Conservation (phyloP, 2,888 invertebrate species). For the Leuctra nigra region DNA sequence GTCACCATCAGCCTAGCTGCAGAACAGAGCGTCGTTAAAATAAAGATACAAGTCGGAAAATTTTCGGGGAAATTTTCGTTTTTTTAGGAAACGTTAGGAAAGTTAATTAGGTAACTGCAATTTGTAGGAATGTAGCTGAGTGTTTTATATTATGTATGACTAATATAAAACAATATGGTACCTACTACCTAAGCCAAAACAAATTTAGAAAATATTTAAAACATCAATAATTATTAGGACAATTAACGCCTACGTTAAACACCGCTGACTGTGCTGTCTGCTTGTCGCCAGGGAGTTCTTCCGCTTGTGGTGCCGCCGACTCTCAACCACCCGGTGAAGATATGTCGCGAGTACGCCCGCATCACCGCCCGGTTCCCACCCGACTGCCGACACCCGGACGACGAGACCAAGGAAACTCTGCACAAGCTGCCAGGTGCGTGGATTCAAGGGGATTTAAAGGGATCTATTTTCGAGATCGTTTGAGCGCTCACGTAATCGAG, state of each 20-base stretch:
- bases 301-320: neutral
- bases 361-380: neutral
- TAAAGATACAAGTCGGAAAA: no score
- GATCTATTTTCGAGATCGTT: neutral
- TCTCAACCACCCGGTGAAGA: neutral
- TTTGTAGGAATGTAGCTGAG: no score
- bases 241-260: no score
- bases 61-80: no score
- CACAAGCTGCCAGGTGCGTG: neutral
- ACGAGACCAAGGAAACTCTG: neutral
- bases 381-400: neutral
- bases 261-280: neutral
- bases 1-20: no score
- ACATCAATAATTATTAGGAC: no score
- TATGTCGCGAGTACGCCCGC: neutral
- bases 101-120: no score
- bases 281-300: neutral
- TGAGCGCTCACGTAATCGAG: no score
- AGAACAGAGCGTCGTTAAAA: no score
- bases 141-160: neutral
- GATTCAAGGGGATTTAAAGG: neutral
- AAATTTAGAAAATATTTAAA: no score
- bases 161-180: neutral
- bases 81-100: no score
- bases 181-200: no score